These are phyloP conservation scores for Lycocorax pyrrhopterus DNA, from an alignment of 2,113 vertebrate species.

Conservation along the genomic window DNA sequence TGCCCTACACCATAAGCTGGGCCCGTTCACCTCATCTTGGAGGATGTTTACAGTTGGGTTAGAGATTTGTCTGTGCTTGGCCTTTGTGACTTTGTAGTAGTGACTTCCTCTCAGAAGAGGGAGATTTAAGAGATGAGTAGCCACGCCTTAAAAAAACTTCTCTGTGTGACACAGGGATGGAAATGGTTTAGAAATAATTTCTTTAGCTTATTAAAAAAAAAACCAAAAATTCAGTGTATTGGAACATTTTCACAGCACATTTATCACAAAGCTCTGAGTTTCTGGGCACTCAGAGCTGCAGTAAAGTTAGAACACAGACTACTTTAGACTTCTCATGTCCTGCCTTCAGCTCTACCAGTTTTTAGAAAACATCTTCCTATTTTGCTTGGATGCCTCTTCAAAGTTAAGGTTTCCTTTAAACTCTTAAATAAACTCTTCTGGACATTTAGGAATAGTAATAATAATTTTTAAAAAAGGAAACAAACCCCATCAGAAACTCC, in stretches of 20 bases:
- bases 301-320: not conserved
- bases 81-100: not conserved
- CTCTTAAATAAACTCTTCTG: not conserved
- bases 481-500: not conserved
- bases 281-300: not conserved
- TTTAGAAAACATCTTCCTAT: not conserved
- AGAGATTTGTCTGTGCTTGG: not conserved
- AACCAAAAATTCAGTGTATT: not conserved
- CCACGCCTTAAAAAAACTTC: not conserved
- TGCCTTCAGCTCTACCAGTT: not conserved
- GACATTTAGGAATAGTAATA: not conserved
- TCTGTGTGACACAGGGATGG: not conserved
- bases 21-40: not conserved
- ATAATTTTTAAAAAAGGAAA: not conserved
- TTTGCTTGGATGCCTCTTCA: not conserved
- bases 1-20: not conserved
- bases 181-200: not conserved
- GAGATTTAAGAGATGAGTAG: not conserved
- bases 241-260: not conserved
- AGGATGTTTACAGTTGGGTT: not conserved
- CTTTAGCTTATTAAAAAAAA: not conserved
- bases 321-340: not conserved
- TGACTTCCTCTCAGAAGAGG: not conserved
- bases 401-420: not conserved
- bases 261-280: not conserved